These are phyloP conservation scores for Lytechinus pictus DNA, from an alignment of 35 echinoderm and acorn worm species.

Conservation along the genomic window DNA sequence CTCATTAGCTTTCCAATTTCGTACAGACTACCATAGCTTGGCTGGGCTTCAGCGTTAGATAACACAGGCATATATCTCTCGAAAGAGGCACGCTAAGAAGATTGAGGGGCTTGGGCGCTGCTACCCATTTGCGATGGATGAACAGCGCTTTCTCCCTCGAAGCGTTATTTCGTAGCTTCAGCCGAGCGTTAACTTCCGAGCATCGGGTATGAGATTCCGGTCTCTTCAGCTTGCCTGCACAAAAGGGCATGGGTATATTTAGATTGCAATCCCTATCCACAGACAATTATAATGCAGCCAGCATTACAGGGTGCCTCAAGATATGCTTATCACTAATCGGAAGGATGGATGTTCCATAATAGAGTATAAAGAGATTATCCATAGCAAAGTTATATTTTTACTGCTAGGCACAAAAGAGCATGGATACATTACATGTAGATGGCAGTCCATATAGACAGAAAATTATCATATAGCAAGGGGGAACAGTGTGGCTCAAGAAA, in stretches of 20 bases:
- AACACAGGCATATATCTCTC: neutral
- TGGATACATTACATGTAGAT: neutral
- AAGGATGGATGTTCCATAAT: neutral
- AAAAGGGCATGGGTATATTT: neutral
- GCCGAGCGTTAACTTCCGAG: neutral
- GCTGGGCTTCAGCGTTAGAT: neutral
- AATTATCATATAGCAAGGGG: neutral
- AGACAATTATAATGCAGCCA: constrained; percentile 10
- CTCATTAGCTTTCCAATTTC: neutral
- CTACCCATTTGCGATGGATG: neutral
- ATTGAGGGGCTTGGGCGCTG: neutral
- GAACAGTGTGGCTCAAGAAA: neutral
- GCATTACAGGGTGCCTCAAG: constrained; percentile 22
- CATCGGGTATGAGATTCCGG: neutral
- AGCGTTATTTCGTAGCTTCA: neutral
- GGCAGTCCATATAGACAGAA: neutral
- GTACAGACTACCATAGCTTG: neutral
- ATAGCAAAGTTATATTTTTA: neutral
- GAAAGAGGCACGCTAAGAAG: neutral
- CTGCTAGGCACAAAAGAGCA: neutral
- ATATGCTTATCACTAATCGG: neutral
- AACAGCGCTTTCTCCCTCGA: neutral
- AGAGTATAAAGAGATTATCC: neutral
- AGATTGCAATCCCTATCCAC: neutral
- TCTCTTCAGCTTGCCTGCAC: neutral